A percentile compares a stretch with the other conserved stretches of the same genome.
phyloP scores from a whole-genome alignment of 1,140 invertebrate genomes.

The Agrilus planipennis region DNA sequence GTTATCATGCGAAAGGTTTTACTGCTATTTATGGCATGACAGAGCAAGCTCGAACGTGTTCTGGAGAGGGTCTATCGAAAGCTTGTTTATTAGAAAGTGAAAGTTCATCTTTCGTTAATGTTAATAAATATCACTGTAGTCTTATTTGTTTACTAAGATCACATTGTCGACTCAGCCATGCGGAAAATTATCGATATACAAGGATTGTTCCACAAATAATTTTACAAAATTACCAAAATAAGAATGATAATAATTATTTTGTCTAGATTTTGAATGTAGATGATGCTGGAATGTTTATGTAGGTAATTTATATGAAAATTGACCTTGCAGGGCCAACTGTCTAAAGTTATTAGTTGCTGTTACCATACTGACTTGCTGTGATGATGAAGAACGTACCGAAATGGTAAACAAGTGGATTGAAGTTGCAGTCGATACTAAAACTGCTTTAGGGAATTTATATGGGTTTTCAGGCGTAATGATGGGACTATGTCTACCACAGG shows the following conservation, averaged over 20 bases:
- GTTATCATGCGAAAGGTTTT: too few relatives aligned
- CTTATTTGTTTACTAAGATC: too few relatives aligned
- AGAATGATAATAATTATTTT: too few relatives aligned
- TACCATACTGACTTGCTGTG: conserved; percentile 71
- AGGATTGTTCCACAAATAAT: too few relatives aligned
- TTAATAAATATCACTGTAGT: background rate
- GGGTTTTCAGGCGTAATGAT: conserved; percentile 86
- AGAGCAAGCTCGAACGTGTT: background rate
- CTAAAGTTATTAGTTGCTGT: conserved; percentile 77
- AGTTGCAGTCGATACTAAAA: conserved; percentile 81
- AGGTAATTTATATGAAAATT: too few relatives aligned
- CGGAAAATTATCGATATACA: too few relatives aligned
- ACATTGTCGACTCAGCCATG: too few relatives aligned
- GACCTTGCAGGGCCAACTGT: conserved; percentile 59
- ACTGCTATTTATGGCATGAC: too few relatives aligned
- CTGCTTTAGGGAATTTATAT: conserved; percentile 80
- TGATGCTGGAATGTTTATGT: too few relatives aligned
- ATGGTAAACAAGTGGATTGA: conserved; percentile 89
- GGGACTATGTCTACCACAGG: conserved; percentile 73
- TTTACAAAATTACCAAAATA: too few relatives aligned
- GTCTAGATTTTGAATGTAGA: too few relatives aligned
- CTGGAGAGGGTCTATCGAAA: background rate
- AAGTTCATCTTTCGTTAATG: background rate
- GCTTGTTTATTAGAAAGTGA: background rate
- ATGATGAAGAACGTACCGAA: conserved; percentile 65